Percentiles rank a stretch among this genome's conserved stretches.
Evolutionary conservation across 2,113 vertebrate species (phyloP).

Genomic region (Acanthochromis polyacanthus): DNA sequence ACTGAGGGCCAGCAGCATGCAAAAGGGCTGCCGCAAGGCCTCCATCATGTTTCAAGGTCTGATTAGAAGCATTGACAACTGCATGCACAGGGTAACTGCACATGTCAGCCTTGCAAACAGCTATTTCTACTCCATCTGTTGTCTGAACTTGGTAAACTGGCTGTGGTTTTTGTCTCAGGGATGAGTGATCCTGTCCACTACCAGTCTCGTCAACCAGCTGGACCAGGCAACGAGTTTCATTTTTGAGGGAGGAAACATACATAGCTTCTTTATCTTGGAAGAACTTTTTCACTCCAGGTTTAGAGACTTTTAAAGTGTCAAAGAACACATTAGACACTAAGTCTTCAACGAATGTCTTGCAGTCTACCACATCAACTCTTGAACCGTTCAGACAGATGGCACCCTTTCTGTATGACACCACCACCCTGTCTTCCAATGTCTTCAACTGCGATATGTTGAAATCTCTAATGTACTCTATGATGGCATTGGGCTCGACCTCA

Average conservation of each 20-base stretch:
- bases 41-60: slow-evolving; percentile 68
- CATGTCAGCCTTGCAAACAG: slow-evolving; percentile 84
- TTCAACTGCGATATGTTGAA: slow-evolving; percentile 59
- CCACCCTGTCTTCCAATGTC: slow-evolving; percentile 60
- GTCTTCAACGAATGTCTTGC: slow-evolving; percentile 45
- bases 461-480: slow-evolving; percentile 81
- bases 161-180: neutral
- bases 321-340: slow-evolving; percentile 68
- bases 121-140: slow-evolving; percentile 79
- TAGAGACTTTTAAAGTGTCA: slow-evolving; percentile 70
- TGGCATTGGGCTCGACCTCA: slow-evolving; percentile 36
- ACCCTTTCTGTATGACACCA: slow-evolving; percentile 73
- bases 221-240: slow-evolving; percentile 80
- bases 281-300: slow-evolving; percentile 83
- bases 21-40: slow-evolving; percentile 83
- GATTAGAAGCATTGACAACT: slow-evolving; percentile 85
- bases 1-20: slow-evolving; percentile 83
- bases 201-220: slow-evolving; percentile 73
- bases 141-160: slow-evolving; percentile 53
- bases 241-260: slow-evolving; percentile 60
- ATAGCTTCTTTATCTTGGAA: slow-evolving; percentile 78
- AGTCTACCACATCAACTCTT: slow-evolving; percentile 73
- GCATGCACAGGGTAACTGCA: slow-evolving; percentile 78
- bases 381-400: slow-evolving; percentile 83
- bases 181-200: neutral